These are phyloP conservation scores for Lysandra coridon DNA, from an alignment of 2,888 invertebrate species.

Conservation along the genomic window DNA sequence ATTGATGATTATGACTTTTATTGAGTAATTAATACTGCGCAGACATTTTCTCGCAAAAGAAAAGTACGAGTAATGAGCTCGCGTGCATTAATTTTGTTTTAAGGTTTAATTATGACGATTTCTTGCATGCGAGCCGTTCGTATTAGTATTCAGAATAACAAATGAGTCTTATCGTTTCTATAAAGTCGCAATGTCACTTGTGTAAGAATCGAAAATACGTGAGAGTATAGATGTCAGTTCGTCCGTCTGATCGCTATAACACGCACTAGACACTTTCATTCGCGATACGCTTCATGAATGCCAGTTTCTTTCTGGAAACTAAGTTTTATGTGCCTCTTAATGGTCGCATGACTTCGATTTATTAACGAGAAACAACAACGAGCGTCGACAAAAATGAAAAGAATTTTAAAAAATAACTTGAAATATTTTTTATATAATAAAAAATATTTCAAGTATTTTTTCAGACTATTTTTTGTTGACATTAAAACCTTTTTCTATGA, in stretches of 20 bases:
- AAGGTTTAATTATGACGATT: conserved; percentile 61
- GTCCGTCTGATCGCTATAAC: conserved; percentile 51
- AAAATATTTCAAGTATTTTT: too few relatives aligned
- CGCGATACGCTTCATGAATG: conserved; percentile 42
- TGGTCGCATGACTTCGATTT: conserved; percentile 40
- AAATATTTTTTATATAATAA: not conserved
- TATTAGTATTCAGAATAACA: conserved; percentile 69
- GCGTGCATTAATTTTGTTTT: conserved; percentile 69
- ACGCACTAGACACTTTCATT: conserved; percentile 55
- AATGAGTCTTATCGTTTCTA: conserved; percentile 68
- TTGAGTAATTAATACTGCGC: not conserved
- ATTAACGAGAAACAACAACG: conserved; percentile 32
- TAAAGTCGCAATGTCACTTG: conserved; percentile 59
- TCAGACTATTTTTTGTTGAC: not conserved
- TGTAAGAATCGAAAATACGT: conserved; percentile 52
- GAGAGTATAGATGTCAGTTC: conserved; percentile 54
- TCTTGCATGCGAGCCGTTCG: conserved; percentile 64
- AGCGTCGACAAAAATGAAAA: not conserved
- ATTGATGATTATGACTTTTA: conserved; percentile 7
- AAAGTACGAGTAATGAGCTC: conserved; percentile 47
- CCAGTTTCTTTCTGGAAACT: conserved; percentile 37
- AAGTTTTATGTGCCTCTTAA: conserved; percentile 38
- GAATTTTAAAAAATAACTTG: not conserved
- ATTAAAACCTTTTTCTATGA: not conserved
- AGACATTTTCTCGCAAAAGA: conserved; percentile 35